Conservation (phyloP, 2,888 invertebrate species). For the Timema podura region DNA sequence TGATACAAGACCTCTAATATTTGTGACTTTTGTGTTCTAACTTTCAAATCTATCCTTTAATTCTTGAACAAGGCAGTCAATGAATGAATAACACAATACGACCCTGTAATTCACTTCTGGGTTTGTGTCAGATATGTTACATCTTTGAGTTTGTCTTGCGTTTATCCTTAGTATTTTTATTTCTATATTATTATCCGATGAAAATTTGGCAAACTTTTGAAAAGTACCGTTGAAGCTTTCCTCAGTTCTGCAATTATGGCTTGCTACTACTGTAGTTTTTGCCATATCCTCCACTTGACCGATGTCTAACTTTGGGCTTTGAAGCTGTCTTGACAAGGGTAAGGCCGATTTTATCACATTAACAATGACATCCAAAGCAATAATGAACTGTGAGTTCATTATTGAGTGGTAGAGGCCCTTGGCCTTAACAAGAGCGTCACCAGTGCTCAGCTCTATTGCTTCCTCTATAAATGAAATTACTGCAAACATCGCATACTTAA, state of each 20-base stretch:
- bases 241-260: neutral
- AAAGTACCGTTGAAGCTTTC: neutral
- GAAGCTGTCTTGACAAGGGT: slow-evolving; percentile 12
- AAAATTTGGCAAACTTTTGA: neutral
- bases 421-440: slow-evolving; percentile 12
- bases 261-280: slow-evolving; percentile 12
- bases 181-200: neutral
- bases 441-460: slow-evolving; percentile 1
- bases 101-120: neutral
- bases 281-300: slow-evolving; percentile 8
- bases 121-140: neutral
- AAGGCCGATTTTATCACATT: neutral
- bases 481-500: neutral
- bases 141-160: neutral
- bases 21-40: neutral
- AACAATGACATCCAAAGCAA: slow-evolving; percentile 5
- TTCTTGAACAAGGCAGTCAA: slow-evolving; percentile 12
- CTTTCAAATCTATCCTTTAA: neutral
- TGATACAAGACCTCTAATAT: slow-evolving; percentile 2
- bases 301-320: neutral
- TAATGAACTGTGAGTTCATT: neutral
- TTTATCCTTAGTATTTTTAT: slow-evolving; percentile 4
- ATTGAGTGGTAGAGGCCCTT: neutral
- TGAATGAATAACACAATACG: neutral
- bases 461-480: slow-evolving; percentile 14